phyloP scores from a whole-genome alignment of 2,888 invertebrate species.

The Nemapogon koenigi region DNA sequence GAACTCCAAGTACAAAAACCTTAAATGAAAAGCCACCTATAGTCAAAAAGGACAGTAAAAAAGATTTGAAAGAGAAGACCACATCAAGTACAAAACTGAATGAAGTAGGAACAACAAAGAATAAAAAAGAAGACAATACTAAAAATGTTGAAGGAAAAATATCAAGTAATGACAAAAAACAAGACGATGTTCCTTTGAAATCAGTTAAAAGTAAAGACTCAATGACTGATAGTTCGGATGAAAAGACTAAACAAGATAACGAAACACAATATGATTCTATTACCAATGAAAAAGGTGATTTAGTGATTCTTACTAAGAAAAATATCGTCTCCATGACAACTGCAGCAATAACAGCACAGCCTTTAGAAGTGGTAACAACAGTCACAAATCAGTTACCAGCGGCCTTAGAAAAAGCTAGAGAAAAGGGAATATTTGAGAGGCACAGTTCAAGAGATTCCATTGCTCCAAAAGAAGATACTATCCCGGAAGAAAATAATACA shows the following conservation, averaged over 20 bases:
- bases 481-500: constrained; percentile 21
- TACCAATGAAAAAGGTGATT: constrained; percentile 43
- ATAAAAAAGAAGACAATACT: constrained; percentile 5
- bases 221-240: constrained; percentile 27
- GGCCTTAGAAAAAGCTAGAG: constrained; percentile 55
- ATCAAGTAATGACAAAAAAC: constrained; percentile 17
- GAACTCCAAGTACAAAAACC: constrained; percentile 46
- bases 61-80: constrained; percentile 33
- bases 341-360: constrained; percentile 63
- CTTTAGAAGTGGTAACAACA: constrained; percentile 59
- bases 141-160: constrained; percentile 23
- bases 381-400: constrained; percentile 60
- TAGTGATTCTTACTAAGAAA: constrained; percentile 53
- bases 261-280: constrained; percentile 50
- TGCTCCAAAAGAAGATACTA: constrained; percentile 34
- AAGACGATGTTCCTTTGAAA: constrained; percentile 18
- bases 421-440: constrained; percentile 53
- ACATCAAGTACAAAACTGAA: constrained; percentile 38
- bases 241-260: constrained; percentile 42
- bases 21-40: constrained; percentile 42
- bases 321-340: constrained; percentile 65
- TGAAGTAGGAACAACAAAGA: constrained; percentile 23
- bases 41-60: constrained; percentile 36
- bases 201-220: constrained; percentile 20
- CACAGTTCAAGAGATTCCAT: constrained; percentile 53